Evolutionary conservation across 2,888 invertebrate genomes (phyloP), one percentile per base, ranked within the genome.

Genomic region (Entomobrya proxima): DNA sequence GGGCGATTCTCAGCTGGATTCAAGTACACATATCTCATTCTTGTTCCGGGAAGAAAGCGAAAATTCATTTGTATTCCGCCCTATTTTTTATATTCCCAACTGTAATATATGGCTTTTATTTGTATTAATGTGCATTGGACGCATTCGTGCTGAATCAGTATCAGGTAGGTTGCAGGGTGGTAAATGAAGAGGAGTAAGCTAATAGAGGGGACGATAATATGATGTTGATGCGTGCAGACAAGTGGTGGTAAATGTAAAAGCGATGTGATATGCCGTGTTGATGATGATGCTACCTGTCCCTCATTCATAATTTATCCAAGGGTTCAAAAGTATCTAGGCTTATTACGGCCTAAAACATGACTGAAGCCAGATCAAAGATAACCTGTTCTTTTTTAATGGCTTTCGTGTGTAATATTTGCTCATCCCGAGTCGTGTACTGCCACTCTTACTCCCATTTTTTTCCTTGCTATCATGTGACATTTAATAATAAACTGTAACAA

Each of bases 201-300:
- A 24, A 58, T 40, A 11, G 30, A 18, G 30, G 50, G 15, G 18
- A 32, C 35, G 52, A 21, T n/a, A n/a, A n/a, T 37, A 47, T 80
- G 58, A 30, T 67, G 61, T n/a, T 35, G 75, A 72, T 81, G 80
- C 80, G 80, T 81, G 80, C 80, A 72, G 80, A 80, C 69, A 80
- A 80, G 80, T 80, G 80, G 80, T 52, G 24, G 50, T 47, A 30
- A 27, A 11, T 15, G 44, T 30, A 15, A 0, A 11, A 15, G 18
- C 15, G 7, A 9, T 4, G 21, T 30, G 44, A 74, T 24, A n/a
- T 74, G 74, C 47, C 40, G 27, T 47, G 32, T n/a, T 69, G 55
- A 58, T 32, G 67, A 55, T 55, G 58, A 74, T 74, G 47, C 75
- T 82, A 81, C 74, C 82, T 82, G 75, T 30, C 82, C 50, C 58